phyloP scores from a whole-genome alignment of 23 tunicate genomes.

The Trididemnum nubilum region DNA sequence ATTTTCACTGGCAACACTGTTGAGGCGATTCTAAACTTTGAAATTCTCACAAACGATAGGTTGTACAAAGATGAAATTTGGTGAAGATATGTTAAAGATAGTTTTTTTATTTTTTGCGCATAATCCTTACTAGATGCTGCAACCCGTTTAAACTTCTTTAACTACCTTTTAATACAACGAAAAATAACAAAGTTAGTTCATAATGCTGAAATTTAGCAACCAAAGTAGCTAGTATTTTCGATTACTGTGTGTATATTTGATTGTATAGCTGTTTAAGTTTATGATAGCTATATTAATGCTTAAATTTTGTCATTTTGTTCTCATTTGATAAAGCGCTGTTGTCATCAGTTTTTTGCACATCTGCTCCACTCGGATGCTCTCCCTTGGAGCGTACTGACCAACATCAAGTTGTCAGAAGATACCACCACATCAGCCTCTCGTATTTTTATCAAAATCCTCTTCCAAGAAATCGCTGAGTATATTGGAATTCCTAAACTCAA shows the following conservation, averaged over 20 bases:
- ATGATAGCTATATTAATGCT: neutral
- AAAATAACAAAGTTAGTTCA: neutral
- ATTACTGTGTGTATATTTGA: neutral
- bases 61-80: no score
- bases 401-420: conserved; percentile 74
- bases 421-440: conserved; percentile 87
- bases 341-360: conserved; percentile 82
- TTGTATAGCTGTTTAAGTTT: neutral
- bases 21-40: no score
- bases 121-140: no score
- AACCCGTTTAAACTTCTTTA: no score
- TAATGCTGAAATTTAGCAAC: neutral
- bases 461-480: conserved; percentile 88
- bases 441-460: conserved; percentile 88
- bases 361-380: conserved; percentile 83
- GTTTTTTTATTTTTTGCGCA: no score
- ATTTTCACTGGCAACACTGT: no score
- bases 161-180: neutral
- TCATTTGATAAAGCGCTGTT: neutral
- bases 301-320: no score
- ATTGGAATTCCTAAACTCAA: conserved; percentile 82
- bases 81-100: no score
- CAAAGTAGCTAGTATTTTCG: neutral
- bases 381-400: conserved; percentile 86
- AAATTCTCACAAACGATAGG: no score